Evolutionary conservation across 1,140 invertebrate genomes (phyloP), one percentile per base, ranked within the genome.

Genomic region (Drosophila lini): DNA sequence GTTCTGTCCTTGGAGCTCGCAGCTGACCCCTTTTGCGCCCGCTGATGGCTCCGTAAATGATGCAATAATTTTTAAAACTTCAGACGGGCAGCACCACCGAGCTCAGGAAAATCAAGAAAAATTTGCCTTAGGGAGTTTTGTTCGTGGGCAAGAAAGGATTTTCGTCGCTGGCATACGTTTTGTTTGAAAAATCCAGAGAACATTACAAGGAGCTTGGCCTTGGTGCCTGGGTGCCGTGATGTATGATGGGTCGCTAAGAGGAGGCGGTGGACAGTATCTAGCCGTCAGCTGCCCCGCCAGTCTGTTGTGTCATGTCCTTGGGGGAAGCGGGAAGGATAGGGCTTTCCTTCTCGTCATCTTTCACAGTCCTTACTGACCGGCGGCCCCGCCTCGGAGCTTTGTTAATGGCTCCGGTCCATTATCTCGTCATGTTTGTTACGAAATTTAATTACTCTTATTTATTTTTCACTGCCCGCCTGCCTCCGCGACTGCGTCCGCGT

Each of bases 381-480:
- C 67, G 53, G 47, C 50, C 55, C 61, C 16, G 63, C 56, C 76
- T 67, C 57, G 48, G 60, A 70, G 63, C 74, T 74, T 63, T 81
- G 85, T 83, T 91, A 91, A 91, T 91, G 90, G 90, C 90, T 82
- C 77, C 81, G 80, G 90, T 91, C 90, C 90, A 91, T 91, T 91
- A 91, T 91, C 90, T 91, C 90, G 90, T 90, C 90, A 91, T 91
- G 86, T 91, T 91, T 91, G 90, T 84, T 91, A 91, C 76, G 71
- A 91, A 91, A 91, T 91, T 91, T 91, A 91, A 91, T 91, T 91
- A 91, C 83, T 91, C 82, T 90, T 91, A 91, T 91, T 91, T 90
- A 91, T 91, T 91, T 90, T 90, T 88, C 79, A 80, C 65, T 73
- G 52, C 79, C 57, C 59, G 38, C 38, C 47, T 28, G 19, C 48